These are phyloP conservation scores for Calosoma granatense DNA, from an alignment of 1,140 invertebrate species.

Conservation along the genomic window DNA sequence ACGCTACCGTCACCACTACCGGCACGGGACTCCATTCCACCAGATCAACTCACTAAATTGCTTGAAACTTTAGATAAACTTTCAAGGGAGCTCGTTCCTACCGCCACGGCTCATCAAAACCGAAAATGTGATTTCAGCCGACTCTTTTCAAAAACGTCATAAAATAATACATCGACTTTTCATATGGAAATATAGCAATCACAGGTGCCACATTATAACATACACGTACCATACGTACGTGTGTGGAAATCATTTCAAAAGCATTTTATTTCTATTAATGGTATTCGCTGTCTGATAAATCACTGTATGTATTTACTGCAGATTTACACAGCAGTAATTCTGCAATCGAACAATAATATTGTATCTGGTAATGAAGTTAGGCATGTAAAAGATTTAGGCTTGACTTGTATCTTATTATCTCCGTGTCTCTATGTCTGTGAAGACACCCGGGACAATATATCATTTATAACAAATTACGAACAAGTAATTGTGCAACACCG, in stretches of 20 bases:
- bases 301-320: too few species aligned
- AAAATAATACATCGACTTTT: constrained; percentile 16
- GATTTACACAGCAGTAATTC: too few species aligned
- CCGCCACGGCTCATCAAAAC: constrained; percentile 12
- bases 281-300: too few species aligned
- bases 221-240: constrained; percentile 12
- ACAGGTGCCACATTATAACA: constrained; percentile 10
- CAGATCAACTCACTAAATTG: constrained; percentile 15
- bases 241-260: too few species aligned
- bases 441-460: not conserved
- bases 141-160: constrained; percentile 12
- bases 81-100: not conserved
- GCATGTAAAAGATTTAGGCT: too few species aligned
- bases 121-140: constrained; percentile 10
- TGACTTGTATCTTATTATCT: too few species aligned
- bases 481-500: constrained; percentile 5
- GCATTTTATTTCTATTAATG: too few species aligned
- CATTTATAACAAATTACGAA: not conserved
- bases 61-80: constrained; percentile 15
- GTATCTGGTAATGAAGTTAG: too few species aligned
- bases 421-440: too few species aligned
- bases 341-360: too few species aligned
- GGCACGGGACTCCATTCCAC: constrained; percentile 10
- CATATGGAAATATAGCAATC: constrained; percentile 14
- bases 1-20: not conserved